Conservation (phyloP, 30 jellyfish, hydroid and myxozoan genomes). For the Catostylus mosaicus region DNA sequence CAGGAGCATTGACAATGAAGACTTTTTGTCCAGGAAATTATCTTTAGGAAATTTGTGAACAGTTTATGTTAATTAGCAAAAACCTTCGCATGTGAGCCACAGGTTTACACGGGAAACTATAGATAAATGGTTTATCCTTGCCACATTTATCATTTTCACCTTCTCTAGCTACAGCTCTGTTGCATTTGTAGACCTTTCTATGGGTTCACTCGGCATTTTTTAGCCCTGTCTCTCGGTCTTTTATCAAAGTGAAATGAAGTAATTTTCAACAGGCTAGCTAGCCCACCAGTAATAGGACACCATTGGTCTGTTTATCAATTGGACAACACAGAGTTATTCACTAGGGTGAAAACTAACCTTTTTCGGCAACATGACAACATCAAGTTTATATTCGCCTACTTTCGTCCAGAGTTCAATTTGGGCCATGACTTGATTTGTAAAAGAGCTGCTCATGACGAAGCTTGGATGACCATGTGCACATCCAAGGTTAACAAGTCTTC, state of each 20-base stretch:
- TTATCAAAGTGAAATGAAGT: background rate
- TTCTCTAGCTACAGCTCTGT: no score
- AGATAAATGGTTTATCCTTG: no score
- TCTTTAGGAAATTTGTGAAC: no score
- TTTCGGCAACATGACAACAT: slow-evolving; percentile 86
- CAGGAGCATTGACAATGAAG: no score
- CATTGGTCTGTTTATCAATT: background rate
- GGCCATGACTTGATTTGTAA: slow-evolving; percentile 95
- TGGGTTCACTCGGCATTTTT: no score
- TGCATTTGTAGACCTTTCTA: no score
- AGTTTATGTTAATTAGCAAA: no score
- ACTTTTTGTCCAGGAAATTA: no score
- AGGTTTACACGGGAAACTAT: no score
- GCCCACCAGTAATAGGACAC: background rate
- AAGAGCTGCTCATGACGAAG: slow-evolving; percentile 96
- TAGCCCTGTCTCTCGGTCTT: background rate
- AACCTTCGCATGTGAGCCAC: no score
- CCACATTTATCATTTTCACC: no score
- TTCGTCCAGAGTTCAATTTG: slow-evolving; percentile 91
- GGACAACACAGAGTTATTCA: background rate
- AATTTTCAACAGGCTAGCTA: background rate
- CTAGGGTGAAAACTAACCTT: slow-evolving; percentile 40
- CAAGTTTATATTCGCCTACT: slow-evolving; percentile 67
- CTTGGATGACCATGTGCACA: slow-evolving; percentile 99
- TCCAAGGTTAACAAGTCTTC: slow-evolving; percentile 95